A percentile compares a stretch with the other conserved stretches of the same genome.
phyloP scores from a whole-genome alignment of 2,113 vertebrate genomes.

The Alces alces region DNA sequence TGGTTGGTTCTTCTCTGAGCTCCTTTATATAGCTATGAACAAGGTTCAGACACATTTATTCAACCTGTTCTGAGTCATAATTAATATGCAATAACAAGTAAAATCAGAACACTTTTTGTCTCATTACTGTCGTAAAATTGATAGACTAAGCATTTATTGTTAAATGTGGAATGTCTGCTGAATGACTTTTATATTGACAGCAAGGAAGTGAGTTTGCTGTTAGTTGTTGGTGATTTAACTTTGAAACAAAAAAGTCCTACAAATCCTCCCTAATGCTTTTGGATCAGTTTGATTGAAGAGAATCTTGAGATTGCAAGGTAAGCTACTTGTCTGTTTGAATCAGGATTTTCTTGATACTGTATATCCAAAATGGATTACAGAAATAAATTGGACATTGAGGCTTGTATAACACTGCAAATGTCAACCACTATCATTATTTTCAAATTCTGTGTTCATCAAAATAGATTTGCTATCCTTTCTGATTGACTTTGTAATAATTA shows the following conservation, averaged over 20 bases:
- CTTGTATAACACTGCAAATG: background rate
- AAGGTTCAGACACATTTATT: background rate
- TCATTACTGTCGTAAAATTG: background rate
- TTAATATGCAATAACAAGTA: background rate
- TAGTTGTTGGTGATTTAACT: background rate
- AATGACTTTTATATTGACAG: conserved; percentile 2
- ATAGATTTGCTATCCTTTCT: background rate
- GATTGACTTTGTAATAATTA: background rate
- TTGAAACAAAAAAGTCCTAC: conserved; percentile 4
- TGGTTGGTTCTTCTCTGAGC: background rate
- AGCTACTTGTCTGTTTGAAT: conserved; percentile 28
- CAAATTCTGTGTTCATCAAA: background rate
- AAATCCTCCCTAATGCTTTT: conserved; percentile 24
- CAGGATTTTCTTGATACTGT: conserved; percentile 29
- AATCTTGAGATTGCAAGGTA: conserved; percentile 15
- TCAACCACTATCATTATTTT: background rate
- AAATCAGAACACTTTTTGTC: background rate
- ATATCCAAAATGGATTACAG: conserved; percentile 35
- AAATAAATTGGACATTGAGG: conserved; percentile 19
- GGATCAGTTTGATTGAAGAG: conserved; percentile 1
- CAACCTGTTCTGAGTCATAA: background rate
- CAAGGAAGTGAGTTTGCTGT: background rate
- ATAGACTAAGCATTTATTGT: background rate
- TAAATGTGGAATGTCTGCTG: background rate
- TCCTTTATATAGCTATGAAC: background rate